Conservation (phyloP, 35 echinoderm and acorn worm species). For the Lytechinus variegatus region DNA sequence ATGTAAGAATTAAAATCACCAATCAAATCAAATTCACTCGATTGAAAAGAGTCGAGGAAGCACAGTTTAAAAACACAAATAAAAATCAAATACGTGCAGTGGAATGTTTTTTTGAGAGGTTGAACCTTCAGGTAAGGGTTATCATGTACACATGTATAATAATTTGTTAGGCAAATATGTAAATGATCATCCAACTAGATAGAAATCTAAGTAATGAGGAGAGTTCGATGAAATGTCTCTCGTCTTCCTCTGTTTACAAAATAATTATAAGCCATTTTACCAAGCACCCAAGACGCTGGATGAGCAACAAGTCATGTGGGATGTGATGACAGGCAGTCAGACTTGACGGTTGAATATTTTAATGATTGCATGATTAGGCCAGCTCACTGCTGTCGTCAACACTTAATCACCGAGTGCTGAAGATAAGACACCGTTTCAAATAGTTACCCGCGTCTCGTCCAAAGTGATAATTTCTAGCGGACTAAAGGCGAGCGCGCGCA, state of each 20-base stretch:
- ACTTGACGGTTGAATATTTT: neutral
- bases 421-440: neutral
- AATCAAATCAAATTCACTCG: too few relatives aligned
- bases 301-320: neutral
- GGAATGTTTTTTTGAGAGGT: too few relatives aligned
- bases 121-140: too few relatives aligned
- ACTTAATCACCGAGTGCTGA: neutral
- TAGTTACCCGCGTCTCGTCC: neutral
- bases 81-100: too few relatives aligned
- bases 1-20: too few relatives aligned
- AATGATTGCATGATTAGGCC: neutral
- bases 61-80: too few relatives aligned
- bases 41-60: too few relatives aligned
- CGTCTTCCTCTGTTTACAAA: neutral
- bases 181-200: too few relatives aligned
- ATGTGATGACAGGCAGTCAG: neutral
- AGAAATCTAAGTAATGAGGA: too few relatives aligned
- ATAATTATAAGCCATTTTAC: neutral
- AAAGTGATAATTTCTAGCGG: neutral
- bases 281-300: neutral
- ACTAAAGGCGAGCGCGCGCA: neutral
- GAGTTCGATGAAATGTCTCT: neutral
- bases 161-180: too few relatives aligned
- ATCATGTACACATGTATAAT: too few relatives aligned
- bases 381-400: neutral